Percentiles rank a stretch among this genome's conserved stretches.
Conservation (phyloP, 2,888 invertebrate species). For the Leptinotarsa tumamoca region DNA sequence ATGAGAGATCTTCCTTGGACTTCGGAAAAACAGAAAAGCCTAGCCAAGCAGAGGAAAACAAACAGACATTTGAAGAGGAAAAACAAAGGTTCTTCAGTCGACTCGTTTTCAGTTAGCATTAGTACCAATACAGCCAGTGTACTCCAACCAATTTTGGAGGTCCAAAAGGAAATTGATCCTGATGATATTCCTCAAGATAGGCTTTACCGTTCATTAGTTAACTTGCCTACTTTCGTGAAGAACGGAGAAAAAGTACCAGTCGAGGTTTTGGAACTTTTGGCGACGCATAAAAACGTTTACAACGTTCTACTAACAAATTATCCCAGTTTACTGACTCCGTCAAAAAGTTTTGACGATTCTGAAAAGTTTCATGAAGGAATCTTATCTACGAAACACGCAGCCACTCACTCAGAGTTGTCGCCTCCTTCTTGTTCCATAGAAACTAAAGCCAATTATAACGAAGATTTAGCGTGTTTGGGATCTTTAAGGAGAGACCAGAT, state of each 20-base stretch:
- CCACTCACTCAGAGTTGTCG: slow-evolving; percentile 61
- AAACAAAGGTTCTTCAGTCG: slow-evolving; percentile 73
- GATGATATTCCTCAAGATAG: slow-evolving; percentile 65
- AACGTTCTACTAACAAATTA: slow-evolving; percentile 81
- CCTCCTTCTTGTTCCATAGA: slow-evolving; percentile 64
- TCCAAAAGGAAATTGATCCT: slow-evolving; percentile 50
- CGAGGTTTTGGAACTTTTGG: slow-evolving; percentile 80
- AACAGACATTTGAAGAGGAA: slow-evolving; percentile 71
- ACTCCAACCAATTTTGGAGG: slow-evolving; percentile 68
- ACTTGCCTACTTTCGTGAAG: slow-evolving; percentile 85
- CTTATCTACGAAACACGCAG: slow-evolving; percentile 57
- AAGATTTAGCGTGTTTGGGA: slow-evolving; percentile 69
- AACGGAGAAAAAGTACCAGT: slow-evolving; percentile 82
- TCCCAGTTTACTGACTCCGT: slow-evolving; percentile 78
- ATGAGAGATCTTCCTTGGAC: slow-evolving; percentile 84
- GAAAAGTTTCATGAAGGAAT: slow-evolving; percentile 68
- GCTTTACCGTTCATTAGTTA: slow-evolving; percentile 83
- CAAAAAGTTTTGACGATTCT: slow-evolving; percentile 80
- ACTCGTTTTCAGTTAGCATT: slow-evolving; percentile 78
- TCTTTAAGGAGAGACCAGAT: slow-evolving; percentile 71
- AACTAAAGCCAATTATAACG: slow-evolving; percentile 32
- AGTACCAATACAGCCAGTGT: slow-evolving; percentile 75
- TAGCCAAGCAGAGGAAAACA: slow-evolving; percentile 74
- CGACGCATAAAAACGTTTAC: slow-evolving; percentile 77
- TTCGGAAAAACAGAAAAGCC: slow-evolving; percentile 72